Base-by-base conservation (phyloP, 2,113 vertebrate genomes). In the Lichenostomus cassidix region DNA sequence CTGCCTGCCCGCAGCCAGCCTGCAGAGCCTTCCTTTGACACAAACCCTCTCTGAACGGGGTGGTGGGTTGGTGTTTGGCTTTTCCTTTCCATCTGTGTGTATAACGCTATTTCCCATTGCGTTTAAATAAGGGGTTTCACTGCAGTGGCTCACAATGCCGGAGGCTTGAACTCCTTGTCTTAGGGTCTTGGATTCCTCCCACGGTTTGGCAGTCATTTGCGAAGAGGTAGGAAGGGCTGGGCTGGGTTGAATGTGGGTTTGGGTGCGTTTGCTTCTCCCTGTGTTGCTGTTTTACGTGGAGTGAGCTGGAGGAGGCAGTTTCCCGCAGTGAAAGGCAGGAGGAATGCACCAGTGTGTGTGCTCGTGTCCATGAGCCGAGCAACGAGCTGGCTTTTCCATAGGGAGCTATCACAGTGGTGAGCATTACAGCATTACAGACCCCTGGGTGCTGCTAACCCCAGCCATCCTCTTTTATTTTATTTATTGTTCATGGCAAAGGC, bases 1-100 rank as follows among this genome's bases (percentile, higher is more conserved):
- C 94, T 97, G 96, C 92, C 90, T 94, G 95, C 90, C 94, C 41
- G 52, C 97, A 92, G 69, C 15, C 78, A 92, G 42, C 81, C 94
- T 75, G 96, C 95, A 76, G 96, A 7, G 10, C 46, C 80, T 92
- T 74, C 50, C 50, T 80, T 49, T 67, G 83, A 53, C 53, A 97
- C 59, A 95, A 97, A 74, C 75, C 84, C 25, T 7, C 70, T 68
- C 68, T 5, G n/a, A 87, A 6, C 41, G 9, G 92, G 64, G 22
- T 22, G 63, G 15, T 67, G 86, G 86, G 89, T 86, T 86, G 64
- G 5, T 50, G 63, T 16, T 71, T 52, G 50, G 12, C 7, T 73
- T 56, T 88, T 55, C 42, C 18, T 9, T 77, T 19, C 9, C 9
- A 3, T 74, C 5, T 12, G 3, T 37, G 7, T 63, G 5, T 23